These are phyloP conservation scores for Margaritifera margaritifera DNA, from an alignment of 2,888 invertebrate species.

Conservation along the genomic window DNA sequence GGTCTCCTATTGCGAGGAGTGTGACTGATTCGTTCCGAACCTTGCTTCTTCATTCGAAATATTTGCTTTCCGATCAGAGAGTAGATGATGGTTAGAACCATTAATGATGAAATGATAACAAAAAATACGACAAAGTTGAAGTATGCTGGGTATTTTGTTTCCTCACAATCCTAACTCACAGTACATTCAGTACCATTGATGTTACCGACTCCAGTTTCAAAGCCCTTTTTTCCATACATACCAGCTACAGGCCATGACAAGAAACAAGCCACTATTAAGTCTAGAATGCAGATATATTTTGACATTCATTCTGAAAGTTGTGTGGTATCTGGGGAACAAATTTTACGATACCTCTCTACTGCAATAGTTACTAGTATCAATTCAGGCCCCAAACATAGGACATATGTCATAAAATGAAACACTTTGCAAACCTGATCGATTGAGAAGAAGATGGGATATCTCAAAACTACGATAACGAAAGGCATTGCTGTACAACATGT, in stretches of 20 bases:
- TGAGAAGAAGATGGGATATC: too few species aligned
- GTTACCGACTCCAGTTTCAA: background rate
- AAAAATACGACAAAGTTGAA: slow-evolving; percentile 10
- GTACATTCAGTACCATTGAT: slow-evolving; percentile 11
- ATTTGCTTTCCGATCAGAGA: slow-evolving; percentile 13
- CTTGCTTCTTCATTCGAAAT: background rate
- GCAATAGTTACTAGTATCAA: slow-evolving; percentile 21
- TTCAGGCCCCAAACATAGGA: slow-evolving; percentile 7
- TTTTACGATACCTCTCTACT: slow-evolving; percentile 25
- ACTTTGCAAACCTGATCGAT: too few species aligned
- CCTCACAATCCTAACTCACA: slow-evolving; percentile 9
- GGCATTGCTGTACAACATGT: too few species aligned
- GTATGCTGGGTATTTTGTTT: slow-evolving; percentile 6
- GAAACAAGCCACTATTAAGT: slow-evolving; percentile 6
- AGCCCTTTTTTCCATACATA: slow-evolving; percentile 10
- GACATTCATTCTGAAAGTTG: slow-evolving; percentile 5
- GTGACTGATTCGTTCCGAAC: too few species aligned
- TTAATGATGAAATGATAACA: slow-evolving; percentile 11
- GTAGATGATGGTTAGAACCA: slow-evolving; percentile 10
- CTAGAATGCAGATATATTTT: slow-evolving; percentile 6
- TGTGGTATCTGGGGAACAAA: slow-evolving; percentile 8
- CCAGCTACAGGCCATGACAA: slow-evolving; percentile 21
- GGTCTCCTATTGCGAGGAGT: too few species aligned
- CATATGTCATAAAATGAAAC: too few species aligned
- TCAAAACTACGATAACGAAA: too few species aligned